phyloP scores from a whole-genome alignment of 2,888 invertebrate genomes.

The Orthonychiurus folsomi region DNA sequence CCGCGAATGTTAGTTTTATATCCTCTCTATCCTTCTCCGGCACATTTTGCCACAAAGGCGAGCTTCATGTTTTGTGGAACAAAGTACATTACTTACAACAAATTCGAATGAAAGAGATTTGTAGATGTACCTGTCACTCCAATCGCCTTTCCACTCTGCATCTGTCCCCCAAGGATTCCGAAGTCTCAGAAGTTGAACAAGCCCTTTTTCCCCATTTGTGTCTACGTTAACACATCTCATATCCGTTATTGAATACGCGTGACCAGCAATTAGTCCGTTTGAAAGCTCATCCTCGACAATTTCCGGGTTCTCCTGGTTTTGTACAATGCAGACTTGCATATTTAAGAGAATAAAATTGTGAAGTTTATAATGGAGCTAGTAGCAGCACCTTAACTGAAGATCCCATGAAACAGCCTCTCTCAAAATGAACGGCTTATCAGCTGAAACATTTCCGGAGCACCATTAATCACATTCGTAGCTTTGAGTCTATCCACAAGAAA shows the following conservation, averaged over 20 bases:
- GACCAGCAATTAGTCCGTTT: background rate
- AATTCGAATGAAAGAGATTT: too few relatives aligned
- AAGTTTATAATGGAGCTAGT: background rate
- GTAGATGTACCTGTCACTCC: conserved; percentile 70
- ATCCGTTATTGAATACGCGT: conserved; percentile 5
- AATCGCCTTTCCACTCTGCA: conserved; percentile 62
- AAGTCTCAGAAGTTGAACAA: background rate
- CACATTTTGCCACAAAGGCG: conserved; percentile 42
- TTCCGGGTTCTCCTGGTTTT: conserved; percentile 1
- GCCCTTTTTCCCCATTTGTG: background rate
- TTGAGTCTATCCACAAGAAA: conserved; percentile 52
- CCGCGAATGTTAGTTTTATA: conserved; percentile 47
- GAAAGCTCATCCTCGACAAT: background rate
- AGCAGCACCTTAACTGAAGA: conserved; percentile 48
- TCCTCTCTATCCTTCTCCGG: conserved; percentile 46
- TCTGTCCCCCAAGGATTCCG: conserved; percentile 63
- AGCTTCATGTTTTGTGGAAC: background rate
- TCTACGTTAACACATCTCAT: background rate
- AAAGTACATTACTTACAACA: background rate
- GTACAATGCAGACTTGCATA: too few relatives aligned
- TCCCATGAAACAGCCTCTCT: conserved; percentile 51
- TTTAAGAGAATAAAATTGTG: background rate
- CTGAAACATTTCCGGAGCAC: conserved; percentile 43
- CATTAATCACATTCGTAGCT: background rate
- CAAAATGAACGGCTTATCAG: conserved; percentile 48